Conservation (phyloP, 2,888 invertebrate genomes). For the Erebia palarica region DNA sequence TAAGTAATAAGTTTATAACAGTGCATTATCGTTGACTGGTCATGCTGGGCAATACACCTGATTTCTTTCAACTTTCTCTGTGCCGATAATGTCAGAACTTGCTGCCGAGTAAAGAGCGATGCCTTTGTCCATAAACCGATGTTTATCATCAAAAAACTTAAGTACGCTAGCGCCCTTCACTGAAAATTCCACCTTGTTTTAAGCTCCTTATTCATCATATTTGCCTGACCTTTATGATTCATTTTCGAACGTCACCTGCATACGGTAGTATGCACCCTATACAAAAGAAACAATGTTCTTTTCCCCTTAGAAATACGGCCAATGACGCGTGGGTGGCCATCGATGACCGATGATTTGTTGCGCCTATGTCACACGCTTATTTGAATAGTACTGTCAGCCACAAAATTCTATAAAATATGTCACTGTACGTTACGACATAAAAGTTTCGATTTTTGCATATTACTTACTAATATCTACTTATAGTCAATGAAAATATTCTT, state of each 20-base stretch:
- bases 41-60: constrained; percentile 6
- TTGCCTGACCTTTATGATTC: constrained; percentile 40
- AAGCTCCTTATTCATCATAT: constrained; percentile 12
- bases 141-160: constrained; percentile 15
- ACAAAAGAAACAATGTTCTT: constrained; percentile 58
- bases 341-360: constrained; percentile 45
- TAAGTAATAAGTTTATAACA: neutral
- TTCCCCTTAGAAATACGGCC: constrained; percentile 51
- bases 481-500: too few species aligned
- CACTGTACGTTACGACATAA: neutral
- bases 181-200: constrained; percentile 21
- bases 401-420: neutral
- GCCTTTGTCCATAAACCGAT: constrained; percentile 11
- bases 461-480: too few species aligned
- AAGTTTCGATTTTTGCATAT: too few species aligned
- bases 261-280: constrained; percentile 48
- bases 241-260: constrained; percentile 61
- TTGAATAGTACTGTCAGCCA: constrained; percentile 46
- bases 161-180: constrained; percentile 13
- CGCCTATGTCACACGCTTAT: constrained; percentile 56
- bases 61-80: constrained; percentile 21
- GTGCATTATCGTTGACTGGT: neutral
- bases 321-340: constrained; percentile 67
- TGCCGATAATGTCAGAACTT: constrained; percentile 24
- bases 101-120: constrained; percentile 10